Evolutionary conservation across 2,113 vertebrate species (phyloP).

Genomic region (Vidua macroura): DNA sequence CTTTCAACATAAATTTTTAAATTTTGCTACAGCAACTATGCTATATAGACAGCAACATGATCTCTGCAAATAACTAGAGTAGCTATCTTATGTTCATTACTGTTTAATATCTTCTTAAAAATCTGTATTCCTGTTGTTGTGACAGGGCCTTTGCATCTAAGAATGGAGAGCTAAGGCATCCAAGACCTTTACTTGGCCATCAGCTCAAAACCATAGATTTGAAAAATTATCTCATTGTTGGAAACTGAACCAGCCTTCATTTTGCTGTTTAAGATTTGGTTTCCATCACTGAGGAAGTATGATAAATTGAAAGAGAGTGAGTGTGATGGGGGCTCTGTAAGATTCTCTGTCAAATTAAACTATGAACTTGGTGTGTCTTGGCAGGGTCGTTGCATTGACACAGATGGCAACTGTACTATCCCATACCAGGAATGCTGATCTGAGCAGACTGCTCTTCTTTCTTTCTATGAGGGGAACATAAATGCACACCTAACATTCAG

Average conservation of each 20-base stretch:
- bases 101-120: not conserved
- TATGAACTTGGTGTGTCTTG: accelerated
- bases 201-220: not conserved
- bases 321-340: not conserved
- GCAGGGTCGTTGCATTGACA: not conserved
- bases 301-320: not conserved
- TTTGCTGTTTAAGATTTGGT: not conserved
- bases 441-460: not conserved
- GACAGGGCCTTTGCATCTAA: not conserved
- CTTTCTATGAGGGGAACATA: not conserved
- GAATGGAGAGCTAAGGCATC: not conserved
- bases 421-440: not conserved
- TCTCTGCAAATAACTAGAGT: not conserved
- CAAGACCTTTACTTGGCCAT: not conserved
- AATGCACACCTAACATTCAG: not conserved
- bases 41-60: not conserved
- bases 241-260: not conserved
- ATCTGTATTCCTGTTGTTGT: not conserved
- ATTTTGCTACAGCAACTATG: not conserved
- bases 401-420: not conserved
- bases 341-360: not conserved
- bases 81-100: not conserved
- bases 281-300: not conserved
- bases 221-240: not conserved
- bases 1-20: not conserved